These are phyloP conservation scores for Trisateles emortualis DNA, from an alignment of 2,888 invertebrate species.

Conservation along the genomic window DNA sequence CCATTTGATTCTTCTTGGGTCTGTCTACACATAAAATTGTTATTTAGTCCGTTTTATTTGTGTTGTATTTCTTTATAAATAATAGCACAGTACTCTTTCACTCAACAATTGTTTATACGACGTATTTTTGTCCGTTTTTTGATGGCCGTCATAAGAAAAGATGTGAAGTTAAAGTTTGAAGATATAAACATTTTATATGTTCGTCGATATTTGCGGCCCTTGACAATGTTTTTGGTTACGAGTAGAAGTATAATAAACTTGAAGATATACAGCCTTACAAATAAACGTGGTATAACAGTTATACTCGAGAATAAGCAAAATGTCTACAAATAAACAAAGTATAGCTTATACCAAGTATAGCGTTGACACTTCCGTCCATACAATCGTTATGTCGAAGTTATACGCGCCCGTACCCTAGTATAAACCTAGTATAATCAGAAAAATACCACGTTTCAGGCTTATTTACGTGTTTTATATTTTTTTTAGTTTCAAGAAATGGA, in stretches of 20 bases:
- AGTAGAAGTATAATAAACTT: conserved; percentile 30
- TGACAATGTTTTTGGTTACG: conserved; percentile 32
- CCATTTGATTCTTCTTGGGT: conserved; percentile 47
- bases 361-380: too few species aligned
- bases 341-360: too few species aligned
- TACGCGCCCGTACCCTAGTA: too few species aligned
- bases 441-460: too few species aligned
- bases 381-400: too few species aligned
- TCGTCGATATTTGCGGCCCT: conserved; percentile 24
- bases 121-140: conserved; percentile 31
- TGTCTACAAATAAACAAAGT: too few species aligned
- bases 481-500: too few species aligned
- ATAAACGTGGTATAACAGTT: too few species aligned
- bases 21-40: conserved; percentile 23
- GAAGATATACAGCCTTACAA: too few species aligned
- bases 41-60: conserved; percentile 13
- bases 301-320: too few species aligned
- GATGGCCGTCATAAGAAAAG: conserved; percentile 36
- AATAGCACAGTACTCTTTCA: not conserved
- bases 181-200: conserved; percentile 41
- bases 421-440: too few species aligned
- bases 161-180: conserved; percentile 31
- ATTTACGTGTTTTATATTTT: too few species aligned
- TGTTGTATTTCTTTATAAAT: not conserved
- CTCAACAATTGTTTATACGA: conserved; percentile 20